Base-by-base conservation (phyloP, 1,140 invertebrate genomes). In the Drosophila ohnishii region DNA sequence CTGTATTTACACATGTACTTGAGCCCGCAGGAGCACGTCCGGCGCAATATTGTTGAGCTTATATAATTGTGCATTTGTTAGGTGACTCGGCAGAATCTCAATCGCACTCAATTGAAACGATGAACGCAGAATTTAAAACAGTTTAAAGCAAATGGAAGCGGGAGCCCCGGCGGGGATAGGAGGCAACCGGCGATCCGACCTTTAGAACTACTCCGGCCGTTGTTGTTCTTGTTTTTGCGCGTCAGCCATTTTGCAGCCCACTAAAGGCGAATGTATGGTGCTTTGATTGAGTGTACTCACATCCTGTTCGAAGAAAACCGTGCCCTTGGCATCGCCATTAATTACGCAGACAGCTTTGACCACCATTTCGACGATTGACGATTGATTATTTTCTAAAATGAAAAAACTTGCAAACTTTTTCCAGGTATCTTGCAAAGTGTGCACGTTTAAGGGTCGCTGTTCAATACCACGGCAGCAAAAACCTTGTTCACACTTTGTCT, bases 271-370 rank as follows among this genome's bases (percentile, higher is more conserved):
- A 39, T 19, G 19, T 22, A 34, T 28, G 10, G 35, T 22, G 16
- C 2, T n/a, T 19, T 59, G 1, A 28, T n/a, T 7, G 19, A 34
- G n/a, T 10, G n/a, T 28, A 59, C 78, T 93, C 94, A 96, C 96
- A 92, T 94, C 92, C 93, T 97, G 96, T 45, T 95, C 93, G 84
- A 98, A 97, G 87, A 93, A 94, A 64, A 97, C 91, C 5, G 95
- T 96, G 71, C 97, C 97, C 72, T 95, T 95, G 44, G 96, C 95
- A 90, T 97, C 96, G 14, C 96, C 96, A 61, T 95, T 95, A 57
- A 98, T 92, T 78, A 97, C 96, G 91, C 96, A 97, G 28, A 97
- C 96, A 60, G 96, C 97, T 94, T 96, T 97, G 34, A 92, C 91
- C 86, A 92, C 90, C 93, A 94, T 93, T 66, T 81, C 80, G 19